These are phyloP conservation scores for Hycleus phaleratus DNA, from an alignment of 1,140 invertebrate genomes.

Conservation along the genomic window DNA sequence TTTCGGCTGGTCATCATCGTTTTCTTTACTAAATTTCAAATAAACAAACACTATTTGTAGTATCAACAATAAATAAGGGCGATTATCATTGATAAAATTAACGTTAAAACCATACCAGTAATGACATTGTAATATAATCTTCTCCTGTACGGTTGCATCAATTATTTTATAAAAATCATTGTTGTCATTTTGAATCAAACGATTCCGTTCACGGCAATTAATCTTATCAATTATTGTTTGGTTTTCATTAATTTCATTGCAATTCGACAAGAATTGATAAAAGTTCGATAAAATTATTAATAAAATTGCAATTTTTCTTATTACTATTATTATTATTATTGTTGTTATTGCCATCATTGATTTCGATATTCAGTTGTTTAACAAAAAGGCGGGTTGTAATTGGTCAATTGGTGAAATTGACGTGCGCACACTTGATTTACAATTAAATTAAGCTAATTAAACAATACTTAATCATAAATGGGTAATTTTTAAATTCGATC, in stretches of 20 bases:
- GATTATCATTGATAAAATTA: not conserved
- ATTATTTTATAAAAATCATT: slow-evolving; percentile 44
- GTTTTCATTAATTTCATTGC: too few relatives aligned
- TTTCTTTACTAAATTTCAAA: slow-evolving; percentile 35
- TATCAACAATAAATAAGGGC: not conserved
- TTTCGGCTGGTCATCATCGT: slow-evolving; percentile 39
- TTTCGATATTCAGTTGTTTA: slow-evolving; percentile 12
- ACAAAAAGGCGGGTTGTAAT: slow-evolving; percentile 4
- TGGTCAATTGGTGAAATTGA: not conserved
- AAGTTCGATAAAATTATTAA: too few relatives aligned
- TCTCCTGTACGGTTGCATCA: slow-evolving; percentile 39
- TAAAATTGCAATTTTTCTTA: not conserved
- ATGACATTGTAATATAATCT: slow-evolving; percentile 41
- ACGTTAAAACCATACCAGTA: slow-evolving; percentile 40
- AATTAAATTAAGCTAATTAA: too few relatives aligned
- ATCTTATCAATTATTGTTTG: not conserved
- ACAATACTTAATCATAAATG: too few relatives aligned
- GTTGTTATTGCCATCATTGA: slow-evolving; percentile 5
- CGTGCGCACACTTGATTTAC: slow-evolving; percentile 1
- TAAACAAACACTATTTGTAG: not conserved
- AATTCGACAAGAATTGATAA: too few relatives aligned
- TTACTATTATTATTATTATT: not conserved
- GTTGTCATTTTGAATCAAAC: slow-evolving; percentile 40
- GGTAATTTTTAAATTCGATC: too few relatives aligned
- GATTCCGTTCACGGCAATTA: slow-evolving; percentile 42